phyloP scores from a whole-genome alignment of 2,797 vertebrate genomes.

The Alauda arvensis region DNA sequence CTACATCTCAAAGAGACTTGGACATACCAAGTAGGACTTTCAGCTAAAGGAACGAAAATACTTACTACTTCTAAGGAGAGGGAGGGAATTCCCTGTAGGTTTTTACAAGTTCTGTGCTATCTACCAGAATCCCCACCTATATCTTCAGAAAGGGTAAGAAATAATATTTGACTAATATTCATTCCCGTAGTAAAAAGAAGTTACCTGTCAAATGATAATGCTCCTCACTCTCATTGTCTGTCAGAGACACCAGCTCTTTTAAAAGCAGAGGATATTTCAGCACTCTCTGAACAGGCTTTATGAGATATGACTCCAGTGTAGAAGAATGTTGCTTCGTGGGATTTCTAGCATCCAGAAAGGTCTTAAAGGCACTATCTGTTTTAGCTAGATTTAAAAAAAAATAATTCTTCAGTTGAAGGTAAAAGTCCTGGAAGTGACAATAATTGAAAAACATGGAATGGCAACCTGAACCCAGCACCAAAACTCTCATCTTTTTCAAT shows the following conservation, averaged over 20 bases:
- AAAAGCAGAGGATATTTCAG: conserved; percentile 96
- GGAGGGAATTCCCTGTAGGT: neutral
- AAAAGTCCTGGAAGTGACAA: neutral
- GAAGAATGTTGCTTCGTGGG: conserved; percentile 96
- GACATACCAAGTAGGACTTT: neutral
- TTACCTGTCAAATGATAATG: conserved; percentile 94
- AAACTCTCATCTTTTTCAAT: neutral
- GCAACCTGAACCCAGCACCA: neutral
- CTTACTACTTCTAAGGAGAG: neutral
- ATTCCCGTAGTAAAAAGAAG: neutral
- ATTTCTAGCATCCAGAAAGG: conserved; percentile 90
- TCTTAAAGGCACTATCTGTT: conserved; percentile 91
- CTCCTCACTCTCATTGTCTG: conserved; percentile 91
- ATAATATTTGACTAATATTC: neutral
- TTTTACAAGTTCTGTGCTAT: neutral
- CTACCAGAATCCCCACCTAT: neutral
- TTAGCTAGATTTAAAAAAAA: conserved; percentile 73
- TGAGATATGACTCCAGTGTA: conserved; percentile 95
- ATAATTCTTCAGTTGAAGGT: neutral
- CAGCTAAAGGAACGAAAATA: neutral
- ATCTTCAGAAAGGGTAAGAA: neutral
- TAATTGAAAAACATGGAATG: neutral
- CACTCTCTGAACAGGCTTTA: conserved; percentile 96
- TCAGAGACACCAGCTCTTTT: conserved; percentile 92
- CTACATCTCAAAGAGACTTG: neutral